Percentiles rank a stretch among this genome's conserved stretches.
Evolutionary conservation across 2,113 vertebrate species (phyloP).

Genomic region (Leucoraja erinaceus): DNA sequence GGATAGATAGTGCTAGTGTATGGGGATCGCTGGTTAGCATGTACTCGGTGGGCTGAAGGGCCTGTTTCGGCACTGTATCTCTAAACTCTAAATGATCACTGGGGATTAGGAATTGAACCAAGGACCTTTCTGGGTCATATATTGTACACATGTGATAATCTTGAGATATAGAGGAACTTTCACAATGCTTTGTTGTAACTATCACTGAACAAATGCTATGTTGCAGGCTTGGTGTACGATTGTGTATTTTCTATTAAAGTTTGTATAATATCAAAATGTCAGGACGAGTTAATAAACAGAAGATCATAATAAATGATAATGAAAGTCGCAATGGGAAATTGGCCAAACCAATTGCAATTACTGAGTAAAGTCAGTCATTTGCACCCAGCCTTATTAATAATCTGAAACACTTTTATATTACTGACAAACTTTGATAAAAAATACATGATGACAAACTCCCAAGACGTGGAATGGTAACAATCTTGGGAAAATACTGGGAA

Average conservation of each 20-base stretch:
- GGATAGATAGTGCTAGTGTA: too few species aligned
- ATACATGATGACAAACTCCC: too few species aligned
- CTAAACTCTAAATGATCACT: background rate
- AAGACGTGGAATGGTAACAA: too few species aligned
- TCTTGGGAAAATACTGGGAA: too few species aligned
- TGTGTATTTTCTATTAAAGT: background rate
- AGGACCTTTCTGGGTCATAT: background rate
- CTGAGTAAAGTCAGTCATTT: background rate
- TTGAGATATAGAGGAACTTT: background rate
- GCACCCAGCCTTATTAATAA: too few species aligned
- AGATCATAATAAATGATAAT: background rate
- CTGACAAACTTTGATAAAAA: too few species aligned
- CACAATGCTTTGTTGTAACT: background rate
- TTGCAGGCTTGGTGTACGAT: background rate
- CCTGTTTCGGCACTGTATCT: too few species aligned
- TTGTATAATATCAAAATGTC: too few species aligned
- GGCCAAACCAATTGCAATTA: background rate
- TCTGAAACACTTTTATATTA: too few species aligned
- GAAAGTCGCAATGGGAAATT: background rate
- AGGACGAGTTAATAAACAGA: background rate
- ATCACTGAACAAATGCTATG: background rate
- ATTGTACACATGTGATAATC: background rate
- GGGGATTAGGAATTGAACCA: background rate
- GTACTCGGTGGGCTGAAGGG: too few species aligned
- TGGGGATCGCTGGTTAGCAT: too few species aligned